Evolutionary conservation across 2,888 invertebrate species (phyloP).

Genomic region (Malachius bipustulatus): DNA sequence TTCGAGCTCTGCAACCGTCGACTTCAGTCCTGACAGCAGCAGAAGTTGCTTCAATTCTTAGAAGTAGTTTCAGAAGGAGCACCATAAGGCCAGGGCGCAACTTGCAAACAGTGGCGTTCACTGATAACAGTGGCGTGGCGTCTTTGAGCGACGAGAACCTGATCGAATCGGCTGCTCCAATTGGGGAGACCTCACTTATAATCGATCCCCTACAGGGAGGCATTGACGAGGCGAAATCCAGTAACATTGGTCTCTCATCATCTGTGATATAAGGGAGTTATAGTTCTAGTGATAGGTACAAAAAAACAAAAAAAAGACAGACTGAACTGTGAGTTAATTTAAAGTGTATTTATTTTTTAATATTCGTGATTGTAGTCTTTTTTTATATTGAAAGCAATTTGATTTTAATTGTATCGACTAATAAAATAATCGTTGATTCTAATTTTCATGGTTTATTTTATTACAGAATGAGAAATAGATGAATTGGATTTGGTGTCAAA

Average conservation of each 20-base stretch:
- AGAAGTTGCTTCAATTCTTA: conserved; percentile 44
- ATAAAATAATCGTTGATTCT: too few species aligned
- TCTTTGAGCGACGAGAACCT: conserved; percentile 48
- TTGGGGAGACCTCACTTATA: conserved; percentile 38
- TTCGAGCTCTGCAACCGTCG: conserved; percentile 24
- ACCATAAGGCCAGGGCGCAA: conserved; percentile 27
- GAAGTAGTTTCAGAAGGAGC: conserved; percentile 45
- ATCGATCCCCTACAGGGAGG: conserved; percentile 26
- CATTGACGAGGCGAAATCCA: conserved; percentile 23
- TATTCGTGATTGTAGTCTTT: too few species aligned
- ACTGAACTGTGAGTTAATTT: too few species aligned
- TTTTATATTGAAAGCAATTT: too few species aligned
- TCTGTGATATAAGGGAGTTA: conserved; percentile 34
- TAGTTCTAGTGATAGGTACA: not conserved
- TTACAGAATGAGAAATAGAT: too few species aligned
- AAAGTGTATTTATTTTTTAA: not conserved
- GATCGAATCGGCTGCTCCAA: conserved; percentile 48
- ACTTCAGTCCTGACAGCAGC: conserved; percentile 41
- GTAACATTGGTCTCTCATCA: conserved; percentile 27
- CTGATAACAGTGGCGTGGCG: conserved; percentile 27
- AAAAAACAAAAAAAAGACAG: not conserved
- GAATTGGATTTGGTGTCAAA: too few species aligned
- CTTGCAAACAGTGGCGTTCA: conserved; percentile 14
- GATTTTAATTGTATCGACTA: too few species aligned
- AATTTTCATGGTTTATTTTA: too few species aligned